Percentiles rank a stretch among this genome's conserved stretches.
Evolutionary conservation across 2,113 vertebrate genomes (phyloP).

Genomic region (Hoplias malabaricus): DNA sequence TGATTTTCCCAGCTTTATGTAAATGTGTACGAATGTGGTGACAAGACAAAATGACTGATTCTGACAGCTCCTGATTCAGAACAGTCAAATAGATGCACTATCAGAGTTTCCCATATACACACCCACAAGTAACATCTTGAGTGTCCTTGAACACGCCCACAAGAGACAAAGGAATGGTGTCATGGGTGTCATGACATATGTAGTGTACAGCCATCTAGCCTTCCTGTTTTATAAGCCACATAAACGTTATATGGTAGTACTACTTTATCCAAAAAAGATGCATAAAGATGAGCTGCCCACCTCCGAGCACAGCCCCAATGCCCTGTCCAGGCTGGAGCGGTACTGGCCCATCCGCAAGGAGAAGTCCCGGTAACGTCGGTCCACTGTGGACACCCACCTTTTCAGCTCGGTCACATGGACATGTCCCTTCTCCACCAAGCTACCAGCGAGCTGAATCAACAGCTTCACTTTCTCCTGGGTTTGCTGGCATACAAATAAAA

Average conservation of each 20-base stretch:
- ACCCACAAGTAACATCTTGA: too few species aligned
- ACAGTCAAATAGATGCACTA: too few species aligned
- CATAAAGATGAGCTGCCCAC: conserved; percentile 59
- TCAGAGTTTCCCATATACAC: too few species aligned
- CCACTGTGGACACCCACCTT: conserved; percentile 92
- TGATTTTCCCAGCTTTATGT: too few species aligned
- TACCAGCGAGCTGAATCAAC: conserved; percentile 94
- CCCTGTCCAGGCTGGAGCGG: conserved; percentile 88
- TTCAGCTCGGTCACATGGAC: conserved; percentile 91
- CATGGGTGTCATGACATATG: too few species aligned
- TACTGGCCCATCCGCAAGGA: conserved; percentile 93
- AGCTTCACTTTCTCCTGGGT: conserved; percentile 98
- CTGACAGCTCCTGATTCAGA: too few species aligned
- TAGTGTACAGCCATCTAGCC: too few species aligned
- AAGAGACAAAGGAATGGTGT: too few species aligned
- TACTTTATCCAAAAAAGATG: neutral
- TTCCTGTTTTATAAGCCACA: too few species aligned
- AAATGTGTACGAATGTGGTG: too few species aligned
- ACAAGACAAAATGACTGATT: too few species aligned
- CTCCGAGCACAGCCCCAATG: conserved; percentile 90
- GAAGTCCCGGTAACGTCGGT: conserved; percentile 95
- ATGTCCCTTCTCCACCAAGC: conserved; percentile 96
- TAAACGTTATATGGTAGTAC: neutral
- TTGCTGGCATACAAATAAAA: conserved; percentile 73
- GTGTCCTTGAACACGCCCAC: too few species aligned